Evolutionary conservation across 2,888 invertebrate species (phyloP), one percentile per base, ranked within the genome.

Genomic region (Neuroscelio doddi): DNA sequence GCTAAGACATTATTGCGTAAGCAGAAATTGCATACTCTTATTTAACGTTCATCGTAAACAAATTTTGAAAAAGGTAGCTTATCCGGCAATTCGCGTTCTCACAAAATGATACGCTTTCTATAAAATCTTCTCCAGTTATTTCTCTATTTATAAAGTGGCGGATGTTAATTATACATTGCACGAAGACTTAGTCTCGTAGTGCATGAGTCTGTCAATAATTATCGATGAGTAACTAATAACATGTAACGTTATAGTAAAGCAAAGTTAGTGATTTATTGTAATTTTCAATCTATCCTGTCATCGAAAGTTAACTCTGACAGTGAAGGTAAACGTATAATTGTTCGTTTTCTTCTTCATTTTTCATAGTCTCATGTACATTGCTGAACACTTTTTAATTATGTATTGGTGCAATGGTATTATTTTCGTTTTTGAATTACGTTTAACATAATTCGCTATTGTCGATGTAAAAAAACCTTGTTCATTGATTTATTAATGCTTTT

Each of bases 211-310:
- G 38, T 14, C 46, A 17, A 50, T 63, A 56, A 69, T 69, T 69
- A 59, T 59, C 45, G 55, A 47, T 26, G 27, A 3, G 15, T 5
- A 29, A 41, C 45, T 46, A 68, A 65, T 65, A 65, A 59, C 27
- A 45, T 41, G 36, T 44, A 41, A 36, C 29, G 30, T 30, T n/a
- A n/a, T n/a, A n/a, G n/a, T n/a, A n/a, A n/a, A 41, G 50, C 41
- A 52, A 41, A 61, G 29, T 59, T 26, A 34, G 55, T 45, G 47
- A 63, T 65, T 56, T 59, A 63, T 68, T 62, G 55, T 57, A 47
- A 68, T 65, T 62, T 68, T 52, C 58, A 51, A 59, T 63, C 56
- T 29, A 41, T 38, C 7, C 3, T 15, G 26, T 39, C 34, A 44
- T 51, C 59, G 55, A 59, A 50, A 59, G 52, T 39, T 34, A 32